Evolutionary conservation across 2,888 invertebrate species (phyloP).

Genomic region (Odontocerum albicorne): DNA sequence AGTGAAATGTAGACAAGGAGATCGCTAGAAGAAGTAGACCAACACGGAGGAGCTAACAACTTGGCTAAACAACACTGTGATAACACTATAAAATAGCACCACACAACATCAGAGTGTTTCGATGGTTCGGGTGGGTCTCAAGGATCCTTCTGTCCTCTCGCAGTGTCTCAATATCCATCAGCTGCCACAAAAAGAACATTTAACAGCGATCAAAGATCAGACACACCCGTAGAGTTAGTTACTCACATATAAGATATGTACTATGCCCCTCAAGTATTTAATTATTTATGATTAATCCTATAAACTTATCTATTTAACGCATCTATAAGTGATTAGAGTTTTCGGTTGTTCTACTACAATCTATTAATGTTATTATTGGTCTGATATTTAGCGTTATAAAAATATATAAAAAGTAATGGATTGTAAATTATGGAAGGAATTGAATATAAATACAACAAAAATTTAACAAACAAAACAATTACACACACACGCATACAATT

Average conservation of each 20-base stretch:
- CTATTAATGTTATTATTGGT: slow-evolving; percentile 11
- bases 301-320: slow-evolving; percentile 12
- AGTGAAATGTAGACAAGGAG: slow-evolving; percentile 62
- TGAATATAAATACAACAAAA: no score
- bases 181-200: slow-evolving; percentile 29
- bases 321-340: slow-evolving; percentile 13
- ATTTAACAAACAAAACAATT: no score
- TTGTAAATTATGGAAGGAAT: slow-evolving; percentile 2
- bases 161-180: no score
- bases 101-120: background rate
- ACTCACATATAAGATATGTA: slow-evolving; percentile 15
- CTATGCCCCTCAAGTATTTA: slow-evolving; percentile 17
- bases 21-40: slow-evolving; percentile 18
- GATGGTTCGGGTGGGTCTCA: no score
- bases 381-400: background rate
- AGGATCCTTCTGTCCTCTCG: no score
- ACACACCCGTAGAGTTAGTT: no score
- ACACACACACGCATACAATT: no score
- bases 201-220: no score
- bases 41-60: slow-evolving; percentile 24
- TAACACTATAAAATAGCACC: background rate
- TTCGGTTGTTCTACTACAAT: slow-evolving; percentile 16
- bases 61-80: slow-evolving; percentile 5
- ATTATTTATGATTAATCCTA: slow-evolving; percentile 17
- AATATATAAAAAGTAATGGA: slow-evolving; percentile 14